Evolutionary conservation across 2,113 vertebrate species (phyloP).

Genomic region (Gymnogyps californianus): DNA sequence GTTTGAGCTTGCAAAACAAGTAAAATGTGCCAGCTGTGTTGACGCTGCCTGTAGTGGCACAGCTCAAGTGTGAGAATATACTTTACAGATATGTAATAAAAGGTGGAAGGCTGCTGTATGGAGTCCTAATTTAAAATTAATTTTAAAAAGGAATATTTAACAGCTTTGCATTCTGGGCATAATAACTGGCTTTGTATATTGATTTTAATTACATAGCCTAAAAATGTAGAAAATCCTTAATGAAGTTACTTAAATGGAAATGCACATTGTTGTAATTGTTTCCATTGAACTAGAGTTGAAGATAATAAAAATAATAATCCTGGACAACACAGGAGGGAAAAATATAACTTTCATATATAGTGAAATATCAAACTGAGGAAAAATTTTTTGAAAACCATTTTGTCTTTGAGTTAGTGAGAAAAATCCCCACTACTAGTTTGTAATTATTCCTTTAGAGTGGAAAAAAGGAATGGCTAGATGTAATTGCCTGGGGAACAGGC

Average conservation of each 20-base stretch:
- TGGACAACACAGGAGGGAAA: not conserved
- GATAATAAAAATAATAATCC: not conserved
- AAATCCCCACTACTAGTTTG: not conserved
- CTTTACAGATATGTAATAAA: not conserved
- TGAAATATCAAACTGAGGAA: not conserved
- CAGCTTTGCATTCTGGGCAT: not conserved
- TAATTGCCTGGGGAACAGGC: not conserved
- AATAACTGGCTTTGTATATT: not conserved
- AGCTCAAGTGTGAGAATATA: not conserved
- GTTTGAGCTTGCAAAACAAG: not conserved
- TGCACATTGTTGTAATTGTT: not conserved
- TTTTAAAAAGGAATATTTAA: not conserved
- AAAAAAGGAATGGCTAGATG: not conserved
- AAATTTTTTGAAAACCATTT: not conserved
- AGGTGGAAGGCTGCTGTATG: too few species aligned
- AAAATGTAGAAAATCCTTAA: not conserved
- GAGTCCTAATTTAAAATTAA: not conserved
- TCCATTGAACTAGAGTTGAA: not conserved
- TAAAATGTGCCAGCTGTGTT: not conserved
- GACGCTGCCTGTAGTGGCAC: not conserved
- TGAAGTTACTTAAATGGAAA: not conserved
- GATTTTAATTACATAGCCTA: conserved; percentile 3
- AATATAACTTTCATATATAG: not conserved
- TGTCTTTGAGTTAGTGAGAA: not conserved
- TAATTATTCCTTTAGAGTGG: not conserved